Base-by-base conservation (phyloP, 35 echinoderm and acorn worm genomes). In the Apostichopus parvimensis region DNA sequence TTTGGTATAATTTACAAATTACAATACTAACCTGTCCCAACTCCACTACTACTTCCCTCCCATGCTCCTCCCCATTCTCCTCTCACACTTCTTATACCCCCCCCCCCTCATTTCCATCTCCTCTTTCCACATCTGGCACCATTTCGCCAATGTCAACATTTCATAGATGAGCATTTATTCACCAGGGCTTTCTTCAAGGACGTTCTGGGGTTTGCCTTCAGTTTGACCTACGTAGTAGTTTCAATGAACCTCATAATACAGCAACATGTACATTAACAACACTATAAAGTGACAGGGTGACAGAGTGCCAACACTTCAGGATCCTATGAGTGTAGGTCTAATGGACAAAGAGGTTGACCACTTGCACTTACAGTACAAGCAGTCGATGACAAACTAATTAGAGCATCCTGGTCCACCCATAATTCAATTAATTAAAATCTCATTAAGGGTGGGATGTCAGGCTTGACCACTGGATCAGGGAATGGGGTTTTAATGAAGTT, bases 391-490 rank as follows among this genome's bases (percentile, higher is more conserved):
- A 82, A 82, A 56, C 26, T 56, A 82, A 82, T 82, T 82, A 82
- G 79, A 82, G 52, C 52, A 55, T 82, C 79, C 79, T 82, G 11
- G 52, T 82, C 79, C 25, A 82, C 52, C 79, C 55, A 55, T 82
- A 82, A 82, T 82, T 82, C 45, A 82, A 82, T 82, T 82, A 82
- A 82, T 82, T 82, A 82, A 82, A 82, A 82, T 82, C 79, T 17
- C 24, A 82, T 82, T 82, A 55, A 54, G 26, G n/a, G 52, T 53
- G 55, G 79, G 55, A 82, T 18, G 64, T 68, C 64, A 68, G 34
- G 64, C 64, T 8, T 68, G 64, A 68, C 64, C 64, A 68, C 64
- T 68, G 8, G 11, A 14, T 18, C 64, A 68, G 64, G 11, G 64
- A 45, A 0, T 0, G 34, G 34, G 34, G 34, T 45, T 45, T 45